Evolutionary conservation across 1,140 invertebrate genomes (phyloP), one percentile per base, ranked within the genome.

Genomic region (Drosophila littoralis): DNA sequence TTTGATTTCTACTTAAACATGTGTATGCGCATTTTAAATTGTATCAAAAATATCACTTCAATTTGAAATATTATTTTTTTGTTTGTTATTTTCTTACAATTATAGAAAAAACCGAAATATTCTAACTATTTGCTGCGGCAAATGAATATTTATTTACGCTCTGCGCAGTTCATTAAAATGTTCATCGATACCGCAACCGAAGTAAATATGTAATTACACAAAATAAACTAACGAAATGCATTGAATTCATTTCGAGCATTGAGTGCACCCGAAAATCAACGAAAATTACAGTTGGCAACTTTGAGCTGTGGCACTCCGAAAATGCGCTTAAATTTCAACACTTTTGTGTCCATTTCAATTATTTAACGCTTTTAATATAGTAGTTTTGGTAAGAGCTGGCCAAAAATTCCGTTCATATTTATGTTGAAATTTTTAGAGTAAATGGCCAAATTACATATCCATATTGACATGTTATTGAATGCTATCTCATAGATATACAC

Each of bases 381-480:
- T 32, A 58, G 48, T 67, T 68, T 60, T 9, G 38, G 8, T 15
- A 8, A 42, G 15, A 69, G 46, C 43, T 58, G 1, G 32, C 42
- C 45, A 35, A 40, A 60, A 57, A 35, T 69, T 68, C 36, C 38
- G 35, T 60, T 73, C 50, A 60, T 69, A 74, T 77, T 74, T 77
- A 73, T 66, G 36, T 61, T 48, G 40, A 33, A 69, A 75, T 52
- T 71, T 38, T 35, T 36, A 71, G 28, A 71, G 73, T 43, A 75
- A 71, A 66, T 59, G 60, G 51, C 35, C 52, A 74, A 69, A 74
- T 68, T 69, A 64, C 65, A 74, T 74, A 64, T 58, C 46, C 59
- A 68, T 77, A 69, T 77, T 74, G 75, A 75, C 71, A 77, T 74
- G 75, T 54, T 69, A 69, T 64, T 63, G 64, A 74, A 50, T 70